Conservation (phyloP, 2,113 vertebrate genomes). For the Acrocephalus kingi region DNA sequence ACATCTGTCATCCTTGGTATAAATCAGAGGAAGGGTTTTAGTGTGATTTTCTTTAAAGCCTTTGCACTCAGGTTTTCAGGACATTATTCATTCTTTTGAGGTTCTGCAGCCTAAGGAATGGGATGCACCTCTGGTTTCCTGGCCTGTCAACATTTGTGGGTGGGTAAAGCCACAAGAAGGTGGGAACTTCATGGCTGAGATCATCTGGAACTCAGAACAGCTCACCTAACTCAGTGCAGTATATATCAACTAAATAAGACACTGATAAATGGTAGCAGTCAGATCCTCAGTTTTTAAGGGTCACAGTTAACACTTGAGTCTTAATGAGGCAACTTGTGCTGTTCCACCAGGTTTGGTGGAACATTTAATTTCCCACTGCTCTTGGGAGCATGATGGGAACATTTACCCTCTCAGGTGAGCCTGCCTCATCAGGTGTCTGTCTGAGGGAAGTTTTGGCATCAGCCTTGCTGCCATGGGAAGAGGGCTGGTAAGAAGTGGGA, state of each 20-base stretch:
- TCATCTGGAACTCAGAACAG: neutral
- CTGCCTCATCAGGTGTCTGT: fast-evolving
- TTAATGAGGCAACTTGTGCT: neutral
- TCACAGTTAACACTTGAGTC: neutral
- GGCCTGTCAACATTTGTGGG: neutral
- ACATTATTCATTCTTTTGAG: neutral
- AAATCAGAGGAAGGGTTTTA: neutral
- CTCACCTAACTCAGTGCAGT: neutral
- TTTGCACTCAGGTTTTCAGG: neutral
- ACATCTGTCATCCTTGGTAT: neutral
- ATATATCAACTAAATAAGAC: neutral
- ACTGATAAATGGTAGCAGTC: neutral
- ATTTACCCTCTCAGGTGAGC: fast-evolving
- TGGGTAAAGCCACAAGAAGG: neutral
- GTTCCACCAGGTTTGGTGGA: neutral
- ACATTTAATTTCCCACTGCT: neutral
- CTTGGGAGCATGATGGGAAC: neutral
- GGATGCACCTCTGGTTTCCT: neutral
- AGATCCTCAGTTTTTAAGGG: neutral
- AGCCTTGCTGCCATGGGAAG: neutral
- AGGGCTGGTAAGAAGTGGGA: neutral
- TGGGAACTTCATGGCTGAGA: neutral
- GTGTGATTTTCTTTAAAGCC: neutral
- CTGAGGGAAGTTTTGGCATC: neutral
- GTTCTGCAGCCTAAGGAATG: neutral